phyloP scores from a whole-genome alignment of 2,888 invertebrate genomes.

The Metallyticus violacea region DNA sequence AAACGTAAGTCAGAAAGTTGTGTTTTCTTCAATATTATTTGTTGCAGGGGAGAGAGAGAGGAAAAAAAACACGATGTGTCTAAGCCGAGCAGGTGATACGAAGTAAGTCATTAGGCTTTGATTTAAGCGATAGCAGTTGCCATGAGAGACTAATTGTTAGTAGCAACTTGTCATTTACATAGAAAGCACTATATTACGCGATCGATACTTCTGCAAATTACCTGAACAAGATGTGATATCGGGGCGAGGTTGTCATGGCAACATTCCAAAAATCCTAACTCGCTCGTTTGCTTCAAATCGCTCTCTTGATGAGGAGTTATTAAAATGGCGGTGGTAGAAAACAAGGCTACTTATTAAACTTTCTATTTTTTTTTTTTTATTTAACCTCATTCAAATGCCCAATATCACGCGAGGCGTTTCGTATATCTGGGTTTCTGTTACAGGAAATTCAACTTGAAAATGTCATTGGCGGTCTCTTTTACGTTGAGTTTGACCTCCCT shows the following conservation, averaged over 20 bases:
- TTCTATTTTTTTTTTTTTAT: too few relatives aligned
- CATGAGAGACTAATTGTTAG: neutral
- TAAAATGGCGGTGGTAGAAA: neutral
- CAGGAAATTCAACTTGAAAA: too few relatives aligned
- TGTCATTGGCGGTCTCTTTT: too few relatives aligned
- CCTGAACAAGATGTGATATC: neutral
- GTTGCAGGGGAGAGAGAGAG: too few relatives aligned
- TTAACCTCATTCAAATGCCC: too few relatives aligned
- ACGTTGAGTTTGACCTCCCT: too few relatives aligned
- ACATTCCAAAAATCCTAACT: neutral
- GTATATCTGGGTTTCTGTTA: too few relatives aligned
- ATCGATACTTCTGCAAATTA: neutral
- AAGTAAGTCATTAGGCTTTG: neutral
- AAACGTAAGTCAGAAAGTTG: too few relatives aligned
- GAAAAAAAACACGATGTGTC: neutral
- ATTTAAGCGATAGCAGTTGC: neutral
- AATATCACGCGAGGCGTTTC: too few relatives aligned
- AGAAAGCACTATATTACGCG: neutral
- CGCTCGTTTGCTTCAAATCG: too few relatives aligned
- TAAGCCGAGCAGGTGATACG: neutral
- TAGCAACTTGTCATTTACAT: neutral
- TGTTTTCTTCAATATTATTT: too few relatives aligned
- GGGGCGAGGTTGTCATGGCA: neutral
- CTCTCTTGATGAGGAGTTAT: too few relatives aligned
- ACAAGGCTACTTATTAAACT: neutral